A percentile compares a stretch with the other conserved stretches of the same genome.
phyloP scores from a whole-genome alignment of 2,888 invertebrate genomes.

The Pristionchus fissidentatus region DNA sequence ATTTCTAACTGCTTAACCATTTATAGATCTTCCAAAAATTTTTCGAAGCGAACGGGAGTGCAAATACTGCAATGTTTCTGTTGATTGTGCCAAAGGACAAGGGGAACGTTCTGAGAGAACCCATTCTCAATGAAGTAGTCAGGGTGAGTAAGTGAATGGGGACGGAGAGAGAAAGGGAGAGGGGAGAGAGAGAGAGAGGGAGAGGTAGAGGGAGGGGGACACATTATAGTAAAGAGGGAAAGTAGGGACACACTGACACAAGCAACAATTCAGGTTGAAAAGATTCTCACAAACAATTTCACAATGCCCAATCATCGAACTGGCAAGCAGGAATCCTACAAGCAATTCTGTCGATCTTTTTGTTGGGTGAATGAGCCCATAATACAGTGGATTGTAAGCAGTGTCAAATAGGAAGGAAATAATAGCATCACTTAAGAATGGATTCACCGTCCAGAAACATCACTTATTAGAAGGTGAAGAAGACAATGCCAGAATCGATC shows the following conservation, averaged over 20 bases:
- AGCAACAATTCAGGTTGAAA: conserved; percentile 59
- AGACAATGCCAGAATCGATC: conserved; percentile 58
- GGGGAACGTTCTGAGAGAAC: conserved; percentile 60
- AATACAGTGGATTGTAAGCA: conserved; percentile 53
- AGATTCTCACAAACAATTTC: conserved; percentile 62
- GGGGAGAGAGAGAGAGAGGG: too few species aligned
- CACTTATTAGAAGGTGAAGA: conserved; percentile 45
- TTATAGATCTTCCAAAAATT: conserved; percentile 55
- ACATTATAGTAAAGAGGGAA: too few species aligned
- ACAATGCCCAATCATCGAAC: conserved; percentile 61
- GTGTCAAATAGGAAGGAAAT: conserved; percentile 21
- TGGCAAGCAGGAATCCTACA: conserved; percentile 62
- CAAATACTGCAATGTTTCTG: conserved; percentile 67
- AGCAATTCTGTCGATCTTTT: conserved; percentile 71
- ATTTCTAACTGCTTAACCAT: conserved; percentile 42
- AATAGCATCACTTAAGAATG: conserved; percentile 46
- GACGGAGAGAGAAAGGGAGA: too few species aligned
- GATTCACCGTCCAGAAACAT: conserved; percentile 49
- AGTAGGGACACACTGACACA: not conserved
- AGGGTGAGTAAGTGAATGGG: conserved; percentile 53
- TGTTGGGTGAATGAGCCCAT: conserved; percentile 74
- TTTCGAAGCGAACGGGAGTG: conserved; percentile 57
- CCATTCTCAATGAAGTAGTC: conserved; percentile 62
- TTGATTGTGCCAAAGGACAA: conserved; percentile 64
- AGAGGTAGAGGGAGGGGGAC: too few species aligned